These are phyloP conservation scores for Torymus auratus DNA, from an alignment of 2,888 invertebrate species.

Conservation along the genomic window DNA sequence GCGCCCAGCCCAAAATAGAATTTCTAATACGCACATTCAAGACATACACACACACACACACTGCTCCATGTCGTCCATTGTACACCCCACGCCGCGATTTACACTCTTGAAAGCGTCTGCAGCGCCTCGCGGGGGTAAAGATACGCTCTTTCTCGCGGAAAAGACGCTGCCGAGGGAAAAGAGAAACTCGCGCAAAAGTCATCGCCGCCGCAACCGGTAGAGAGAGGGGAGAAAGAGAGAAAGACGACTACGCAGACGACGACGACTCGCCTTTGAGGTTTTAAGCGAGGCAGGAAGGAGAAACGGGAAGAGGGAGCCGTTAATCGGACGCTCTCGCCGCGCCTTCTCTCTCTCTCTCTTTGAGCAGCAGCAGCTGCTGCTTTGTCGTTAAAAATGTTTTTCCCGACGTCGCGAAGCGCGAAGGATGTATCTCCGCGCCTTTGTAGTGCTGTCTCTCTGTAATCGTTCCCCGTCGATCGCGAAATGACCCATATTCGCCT, in stretches of 20 bases:
- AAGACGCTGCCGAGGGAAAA: slow-evolving; percentile 7
- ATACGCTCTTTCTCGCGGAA: slow-evolving; percentile 15
- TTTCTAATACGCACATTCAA: slow-evolving; percentile 34
- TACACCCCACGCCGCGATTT: slow-evolving; percentile 21
- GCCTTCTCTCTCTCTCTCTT: background rate
- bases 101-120: slow-evolving; percentile 36
- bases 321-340: slow-evolving; percentile 19
- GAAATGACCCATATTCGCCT: background rate
- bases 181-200: slow-evolving; percentile 26
- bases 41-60: background rate
- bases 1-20: slow-evolving; percentile 21
- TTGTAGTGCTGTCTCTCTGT: too few species aligned
- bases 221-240: too few species aligned
- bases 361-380: background rate
- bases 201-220: background rate
- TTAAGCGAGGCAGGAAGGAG: background rate
- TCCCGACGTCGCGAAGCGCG: slow-evolving; percentile 16
- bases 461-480: background rate
- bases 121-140: slow-evolving; percentile 14
- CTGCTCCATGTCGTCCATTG: slow-evolving; percentile 22
- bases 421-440: slow-evolving; percentile 11
- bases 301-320: slow-evolving; percentile 28
- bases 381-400: slow-evolving; percentile 61
- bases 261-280: slow-evolving; percentile 31
- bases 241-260: too few species aligned